A percentile compares a stretch with the other conserved stretches of the same genome.
Conservation (phyloP, 2,113 vertebrate genomes). For the Thinocorus orbignyianus region DNA sequence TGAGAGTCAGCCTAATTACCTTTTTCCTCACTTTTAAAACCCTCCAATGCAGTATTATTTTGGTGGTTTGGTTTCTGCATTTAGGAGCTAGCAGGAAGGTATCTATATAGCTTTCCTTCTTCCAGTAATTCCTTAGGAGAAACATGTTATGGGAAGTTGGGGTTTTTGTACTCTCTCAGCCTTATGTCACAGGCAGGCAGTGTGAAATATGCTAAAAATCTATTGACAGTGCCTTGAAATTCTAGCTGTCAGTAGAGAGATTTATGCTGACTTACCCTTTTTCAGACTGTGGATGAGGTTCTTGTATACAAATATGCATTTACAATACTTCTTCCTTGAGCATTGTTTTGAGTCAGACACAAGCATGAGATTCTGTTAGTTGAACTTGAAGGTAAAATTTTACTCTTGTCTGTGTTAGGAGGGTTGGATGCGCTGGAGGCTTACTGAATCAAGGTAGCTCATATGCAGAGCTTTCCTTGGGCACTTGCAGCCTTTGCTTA, state of each 20-base stretch:
- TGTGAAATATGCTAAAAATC: not conserved
- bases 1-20: not conserved
- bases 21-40: not conserved
- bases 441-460: not conserved
- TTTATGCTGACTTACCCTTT: not conserved
- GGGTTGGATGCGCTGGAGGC: not conserved
- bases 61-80: not conserved
- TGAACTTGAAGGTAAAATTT: not conserved
- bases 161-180: not conserved
- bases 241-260: not conserved
- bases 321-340: not conserved
- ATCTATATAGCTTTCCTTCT: not conserved
- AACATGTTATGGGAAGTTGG: not conserved
- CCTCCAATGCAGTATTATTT: not conserved
- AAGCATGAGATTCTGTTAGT: not conserved
- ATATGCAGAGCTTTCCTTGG: not conserved
- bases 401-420: not conserved
- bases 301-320: rapidly evolving
- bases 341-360: not conserved
- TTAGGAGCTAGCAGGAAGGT: not conserved
- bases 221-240: not conserved
- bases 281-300: not conserved
- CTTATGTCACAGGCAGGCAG: not conserved
- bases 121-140: not conserved
- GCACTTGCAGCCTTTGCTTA: no score